Percentiles rank a stretch among this genome's conserved stretches.
These are phyloP conservation scores for Dromiciops gliroides DNA, from an alignment of 2,113 vertebrate genomes.

Conservation along the genomic window DNA sequence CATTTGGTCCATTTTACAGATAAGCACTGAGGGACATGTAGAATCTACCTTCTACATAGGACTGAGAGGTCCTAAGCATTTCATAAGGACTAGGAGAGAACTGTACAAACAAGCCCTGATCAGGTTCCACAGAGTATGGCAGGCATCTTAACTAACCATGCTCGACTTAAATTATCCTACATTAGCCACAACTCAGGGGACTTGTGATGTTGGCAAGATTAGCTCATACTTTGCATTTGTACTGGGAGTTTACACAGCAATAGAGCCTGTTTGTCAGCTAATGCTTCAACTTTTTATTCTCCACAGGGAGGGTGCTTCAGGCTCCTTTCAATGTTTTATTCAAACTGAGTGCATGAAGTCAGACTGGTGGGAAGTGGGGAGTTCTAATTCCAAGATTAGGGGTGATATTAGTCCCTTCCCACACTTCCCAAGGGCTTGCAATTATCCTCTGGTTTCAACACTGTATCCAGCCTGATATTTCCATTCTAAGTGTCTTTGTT, in stretches of 20 bases:
- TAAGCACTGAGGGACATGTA: background rate
- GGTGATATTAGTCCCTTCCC: background rate
- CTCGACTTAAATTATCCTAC: slow-evolving; percentile 72
- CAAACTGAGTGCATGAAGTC: slow-evolving; percentile 33
- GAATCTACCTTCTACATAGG: slow-evolving; percentile 14
- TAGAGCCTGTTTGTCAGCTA: slow-evolving; percentile 67
- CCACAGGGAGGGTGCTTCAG: background rate
- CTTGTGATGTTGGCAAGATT: slow-evolving; percentile 61
- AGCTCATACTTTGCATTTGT: slow-evolving; percentile 64
- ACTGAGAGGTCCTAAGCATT: background rate
- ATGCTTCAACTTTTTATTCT: slow-evolving; percentile 42
- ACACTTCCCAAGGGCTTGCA: background rate
- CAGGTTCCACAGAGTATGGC: slow-evolving; percentile 55
- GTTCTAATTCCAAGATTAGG: background rate
- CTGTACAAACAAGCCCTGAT: slow-evolving; percentile 61
- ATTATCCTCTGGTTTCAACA: background rate
- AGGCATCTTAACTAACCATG: slow-evolving; percentile 50
- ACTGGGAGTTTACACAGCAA: slow-evolving; percentile 60
- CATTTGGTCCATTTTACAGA: background rate
- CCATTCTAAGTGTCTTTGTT: background rate
- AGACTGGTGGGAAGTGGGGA: slow-evolving; percentile 29
- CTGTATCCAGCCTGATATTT: background rate
- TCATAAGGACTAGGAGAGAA: slow-evolving; percentile 60
- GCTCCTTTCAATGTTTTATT: slow-evolving; percentile 62
- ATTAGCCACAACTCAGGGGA: slow-evolving; percentile 70